A percentile compares a stretch with the other conserved stretches of the same genome.
These are phyloP conservation scores for Lithobates sylvaticus DNA, from an alignment of 2,797 vertebrate species.

Conservation along the genomic window DNA sequence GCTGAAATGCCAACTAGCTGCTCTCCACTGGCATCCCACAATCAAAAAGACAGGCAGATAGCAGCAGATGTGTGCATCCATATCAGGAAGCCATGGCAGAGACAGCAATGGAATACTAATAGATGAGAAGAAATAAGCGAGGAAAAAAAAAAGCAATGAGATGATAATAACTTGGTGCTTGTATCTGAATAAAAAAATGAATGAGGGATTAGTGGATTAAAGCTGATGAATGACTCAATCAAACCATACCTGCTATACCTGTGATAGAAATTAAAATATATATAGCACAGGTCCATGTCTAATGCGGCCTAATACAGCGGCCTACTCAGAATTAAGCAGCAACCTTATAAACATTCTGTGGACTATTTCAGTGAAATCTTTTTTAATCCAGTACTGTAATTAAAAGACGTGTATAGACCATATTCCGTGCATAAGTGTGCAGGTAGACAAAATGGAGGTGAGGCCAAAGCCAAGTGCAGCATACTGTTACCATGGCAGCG, in stretches of 20 bases:
- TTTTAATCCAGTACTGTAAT: background rate
- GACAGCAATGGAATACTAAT: background rate
- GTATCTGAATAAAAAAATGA: background rate
- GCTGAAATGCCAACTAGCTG: background rate
- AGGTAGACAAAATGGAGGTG: background rate
- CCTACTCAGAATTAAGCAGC: background rate
- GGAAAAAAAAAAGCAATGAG: background rate
- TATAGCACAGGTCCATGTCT: background rate
- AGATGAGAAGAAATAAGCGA: background rate
- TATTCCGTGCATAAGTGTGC: background rate
- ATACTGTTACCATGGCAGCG: background rate
- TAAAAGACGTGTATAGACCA: background rate
- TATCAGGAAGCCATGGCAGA: background rate
- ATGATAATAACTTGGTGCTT: background rate
- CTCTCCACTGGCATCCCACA: background rate
- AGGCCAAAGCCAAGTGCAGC: background rate
- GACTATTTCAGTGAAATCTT: background rate
- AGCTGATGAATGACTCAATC: background rate
- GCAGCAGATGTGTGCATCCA: slow-evolving; percentile 4
- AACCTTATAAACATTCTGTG: background rate
- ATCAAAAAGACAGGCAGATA: slow-evolving; percentile 1
- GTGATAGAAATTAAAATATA: background rate
- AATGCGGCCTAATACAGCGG: background rate
- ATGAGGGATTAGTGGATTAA: background rate
- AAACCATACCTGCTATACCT: background rate